phyloP scores from a whole-genome alignment of 2,888 invertebrate genomes.

The Apotomis betuletana region DNA sequence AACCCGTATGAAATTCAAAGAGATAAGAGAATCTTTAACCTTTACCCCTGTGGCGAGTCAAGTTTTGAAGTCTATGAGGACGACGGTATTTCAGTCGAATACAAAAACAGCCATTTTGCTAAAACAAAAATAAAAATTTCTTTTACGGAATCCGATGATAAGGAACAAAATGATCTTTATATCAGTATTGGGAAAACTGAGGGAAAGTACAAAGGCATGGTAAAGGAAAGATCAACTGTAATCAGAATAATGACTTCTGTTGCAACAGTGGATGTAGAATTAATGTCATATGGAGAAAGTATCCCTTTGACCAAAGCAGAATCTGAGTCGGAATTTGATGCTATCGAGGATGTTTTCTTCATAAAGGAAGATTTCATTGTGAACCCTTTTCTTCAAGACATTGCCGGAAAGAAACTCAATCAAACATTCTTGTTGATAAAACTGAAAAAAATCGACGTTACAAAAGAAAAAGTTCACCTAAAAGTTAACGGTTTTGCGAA shows the following conservation, averaged over 20 bases:
- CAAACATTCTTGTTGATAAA: constrained; percentile 69
- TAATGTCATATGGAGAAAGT: constrained; percentile 58
- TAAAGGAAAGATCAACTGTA: constrained; percentile 62
- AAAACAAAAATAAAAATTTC: constrained; percentile 56
- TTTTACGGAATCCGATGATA: constrained; percentile 56
- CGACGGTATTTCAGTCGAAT: constrained; percentile 68
- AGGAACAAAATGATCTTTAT: constrained; percentile 57
- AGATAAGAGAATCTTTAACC: constrained; percentile 61
- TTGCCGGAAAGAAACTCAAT: constrained; percentile 47
- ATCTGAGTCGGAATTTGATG: constrained; percentile 60
- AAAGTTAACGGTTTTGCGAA: constrained; percentile 65
- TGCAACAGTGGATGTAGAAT: constrained; percentile 59
- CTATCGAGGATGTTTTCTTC: constrained; percentile 61
- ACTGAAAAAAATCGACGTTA: constrained; percentile 63
- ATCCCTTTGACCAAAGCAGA: constrained; percentile 56
- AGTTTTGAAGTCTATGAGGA: constrained; percentile 71
- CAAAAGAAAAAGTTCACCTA: constrained; percentile 60
- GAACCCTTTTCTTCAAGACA: constrained; percentile 63
- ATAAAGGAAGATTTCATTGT: constrained; percentile 60
- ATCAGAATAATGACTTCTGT: constrained; percentile 65
- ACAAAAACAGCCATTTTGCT: constrained; percentile 59
- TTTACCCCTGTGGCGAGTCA: constrained; percentile 67
- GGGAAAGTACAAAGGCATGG: constrained; percentile 64
- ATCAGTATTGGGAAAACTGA: constrained; percentile 64
- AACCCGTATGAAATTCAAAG: constrained; percentile 68